Conservation (phyloP, 2,888 invertebrate genomes). For the Cylloceria caligata region DNA sequence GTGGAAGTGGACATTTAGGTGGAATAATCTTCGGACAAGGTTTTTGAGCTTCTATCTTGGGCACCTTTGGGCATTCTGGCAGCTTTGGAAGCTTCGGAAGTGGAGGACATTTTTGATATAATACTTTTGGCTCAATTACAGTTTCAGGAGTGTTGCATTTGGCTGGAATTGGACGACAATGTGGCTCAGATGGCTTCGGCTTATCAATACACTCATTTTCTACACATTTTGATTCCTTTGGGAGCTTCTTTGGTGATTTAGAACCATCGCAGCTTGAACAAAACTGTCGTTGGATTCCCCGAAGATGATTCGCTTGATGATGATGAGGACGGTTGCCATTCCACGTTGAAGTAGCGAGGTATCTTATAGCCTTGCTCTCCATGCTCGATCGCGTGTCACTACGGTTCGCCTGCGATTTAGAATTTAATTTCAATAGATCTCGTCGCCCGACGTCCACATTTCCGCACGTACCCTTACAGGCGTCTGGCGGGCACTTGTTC, state of each 20-base stretch:
- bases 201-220: conserved; percentile 1
- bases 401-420: conserved; percentile 69
- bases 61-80: conserved; percentile 59
- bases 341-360: conserved; percentile 17
- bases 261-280: conserved; percentile 18
- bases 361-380: background rate
- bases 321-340: conserved; percentile 1
- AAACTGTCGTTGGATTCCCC: conserved; percentile 16
- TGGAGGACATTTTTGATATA: conserved; percentile 69
- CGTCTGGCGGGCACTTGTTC: conserved; percentile 75
- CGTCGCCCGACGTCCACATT: conserved; percentile 38
- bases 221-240: background rate
- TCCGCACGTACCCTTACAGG: conserved; percentile 78
- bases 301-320: background rate
- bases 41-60: conserved; percentile 30
- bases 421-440: conserved; percentile 68
- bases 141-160: conserved; percentile 27
- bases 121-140: conserved; percentile 38
- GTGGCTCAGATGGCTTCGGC: conserved; percentile 17
- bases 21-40: conserved; percentile 7
- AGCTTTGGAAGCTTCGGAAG: conserved; percentile 67
- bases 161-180: background rate
- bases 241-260: conserved; percentile 7
- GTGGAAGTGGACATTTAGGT: conserved; percentile 67
- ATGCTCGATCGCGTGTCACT: conserved; percentile 18